Evolutionary conservation across 2,888 invertebrate genomes (phyloP).

Genomic region (Ecdyonurus torrentis): DNA sequence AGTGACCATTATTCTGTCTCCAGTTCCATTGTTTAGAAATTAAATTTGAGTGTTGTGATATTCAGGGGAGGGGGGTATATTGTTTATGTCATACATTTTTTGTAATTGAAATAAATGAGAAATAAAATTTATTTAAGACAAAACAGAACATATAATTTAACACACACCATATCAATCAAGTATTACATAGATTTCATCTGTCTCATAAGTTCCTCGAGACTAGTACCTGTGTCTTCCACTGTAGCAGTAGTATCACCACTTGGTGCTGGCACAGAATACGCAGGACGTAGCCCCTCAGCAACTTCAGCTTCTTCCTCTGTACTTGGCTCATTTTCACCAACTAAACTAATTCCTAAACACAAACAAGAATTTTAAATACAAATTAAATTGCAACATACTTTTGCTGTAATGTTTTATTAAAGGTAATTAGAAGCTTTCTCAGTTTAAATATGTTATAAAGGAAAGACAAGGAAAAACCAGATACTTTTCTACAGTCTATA

Average conservation of each 20-base stretch:
- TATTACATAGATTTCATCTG: conserved; percentile 74
- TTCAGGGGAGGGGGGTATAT: no score
- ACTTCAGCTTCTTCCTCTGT: conserved; percentile 21
- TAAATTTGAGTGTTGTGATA: no score
- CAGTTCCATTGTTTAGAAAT: no score
- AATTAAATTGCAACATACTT: no score
- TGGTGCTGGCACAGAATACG: conserved; percentile 49
- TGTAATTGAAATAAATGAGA: no score
- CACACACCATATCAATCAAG: not conserved
- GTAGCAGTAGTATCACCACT: conserved; percentile 26
- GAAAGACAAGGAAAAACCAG: no score
- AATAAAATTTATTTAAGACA: not conserved
- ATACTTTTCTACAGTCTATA: no score
- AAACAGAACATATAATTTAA: not conserved
- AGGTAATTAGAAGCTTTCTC: not conserved
- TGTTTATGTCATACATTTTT: no score
- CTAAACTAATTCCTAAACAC: conserved; percentile 39
- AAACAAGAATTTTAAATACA: no score
- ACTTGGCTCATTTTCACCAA: conserved; percentile 48
- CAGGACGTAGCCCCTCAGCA: conserved; percentile 40
- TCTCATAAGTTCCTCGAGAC: conserved; percentile 80
- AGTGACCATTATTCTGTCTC: no score
- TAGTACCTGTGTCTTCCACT: conserved; percentile 24
- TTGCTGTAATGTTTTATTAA: no score
- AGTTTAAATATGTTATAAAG: no score